Percentiles rank a stretch among this genome's conserved stretches.
phyloP scores from a whole-genome alignment of 2,113 vertebrate species.

The Catharus fuscescens region DNA sequence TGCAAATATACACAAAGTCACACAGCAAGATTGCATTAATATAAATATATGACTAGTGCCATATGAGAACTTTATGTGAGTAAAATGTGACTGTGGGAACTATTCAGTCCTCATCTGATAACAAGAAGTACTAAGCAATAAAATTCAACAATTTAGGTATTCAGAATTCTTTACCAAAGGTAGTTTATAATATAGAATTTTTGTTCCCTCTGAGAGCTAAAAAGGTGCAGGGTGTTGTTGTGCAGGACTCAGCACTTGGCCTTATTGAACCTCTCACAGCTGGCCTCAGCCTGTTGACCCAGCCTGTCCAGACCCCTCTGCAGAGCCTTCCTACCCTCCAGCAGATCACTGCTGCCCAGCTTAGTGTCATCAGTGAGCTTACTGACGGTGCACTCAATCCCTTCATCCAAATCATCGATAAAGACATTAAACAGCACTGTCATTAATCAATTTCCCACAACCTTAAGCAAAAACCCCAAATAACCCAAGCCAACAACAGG shows the following conservation, averaged over 20 bases:
- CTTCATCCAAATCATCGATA: neutral
- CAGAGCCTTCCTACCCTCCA: neutral
- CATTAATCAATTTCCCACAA: neutral
- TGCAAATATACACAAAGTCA: neutral
- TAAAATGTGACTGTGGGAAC: slow-evolving; percentile 1
- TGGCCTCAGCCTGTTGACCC: fast-evolving
- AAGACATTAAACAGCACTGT: neutral
- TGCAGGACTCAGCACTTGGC: neutral
- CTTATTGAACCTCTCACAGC: neutral
- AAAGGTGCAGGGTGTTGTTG: neutral
- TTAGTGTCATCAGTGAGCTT: neutral
- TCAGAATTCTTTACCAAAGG: slow-evolving; percentile 12
- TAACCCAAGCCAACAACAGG: neutral
- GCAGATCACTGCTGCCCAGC: neutral
- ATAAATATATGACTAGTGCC: neutral
- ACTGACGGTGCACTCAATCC: neutral
- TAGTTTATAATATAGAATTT: slow-evolving; percentile 3
- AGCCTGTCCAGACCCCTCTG: neutral
- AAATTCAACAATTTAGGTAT: neutral
- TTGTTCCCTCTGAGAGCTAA: neutral
- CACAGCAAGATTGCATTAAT: neutral
- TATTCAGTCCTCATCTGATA: neutral
- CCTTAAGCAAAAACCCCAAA: neutral
- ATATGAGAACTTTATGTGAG: neutral
- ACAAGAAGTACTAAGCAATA: slow-evolving; percentile 8